These are phyloP conservation scores for Falco biarmicus DNA, from an alignment of 2,797 vertebrate genomes.

Conservation along the genomic window DNA sequence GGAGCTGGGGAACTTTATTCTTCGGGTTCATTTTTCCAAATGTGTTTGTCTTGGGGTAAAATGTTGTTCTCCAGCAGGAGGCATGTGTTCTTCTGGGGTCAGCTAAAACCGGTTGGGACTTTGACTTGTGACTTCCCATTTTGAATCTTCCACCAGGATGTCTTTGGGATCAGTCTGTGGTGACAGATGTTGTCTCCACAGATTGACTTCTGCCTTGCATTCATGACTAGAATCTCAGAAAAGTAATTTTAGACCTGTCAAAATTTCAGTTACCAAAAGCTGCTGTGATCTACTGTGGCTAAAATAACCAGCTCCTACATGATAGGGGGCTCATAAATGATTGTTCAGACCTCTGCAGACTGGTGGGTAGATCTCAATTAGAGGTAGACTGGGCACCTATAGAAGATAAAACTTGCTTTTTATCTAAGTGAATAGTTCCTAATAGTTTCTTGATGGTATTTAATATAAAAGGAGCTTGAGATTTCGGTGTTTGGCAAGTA, in stretches of 20 bases:
- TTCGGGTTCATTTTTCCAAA: background rate
- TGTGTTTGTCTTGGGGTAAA: background rate
- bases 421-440: background rate
- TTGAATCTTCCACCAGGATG: background rate
- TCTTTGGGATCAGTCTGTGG: background rate
- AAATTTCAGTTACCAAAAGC: background rate
- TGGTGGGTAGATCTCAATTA: background rate
- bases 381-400: background rate
- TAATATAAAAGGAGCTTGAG: background rate
- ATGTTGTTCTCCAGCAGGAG: background rate
- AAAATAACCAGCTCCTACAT: background rate
- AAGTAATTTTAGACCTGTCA: background rate
- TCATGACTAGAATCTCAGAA: background rate
- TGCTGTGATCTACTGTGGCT: background rate
- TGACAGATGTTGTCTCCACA: background rate
- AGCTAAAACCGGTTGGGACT: background rate
- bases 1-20: background rate
- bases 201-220: background rate
- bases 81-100: background rate
- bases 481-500: background rate
- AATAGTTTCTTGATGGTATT: background rate
- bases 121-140: background rate
- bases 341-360: background rate
- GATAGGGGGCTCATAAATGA: background rate
- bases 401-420: background rate